Percentiles rank a stretch among this genome's conserved stretches.
phyloP scores from a whole-genome alignment of 2,113 vertebrate species.

The Calyptommatus sinebrachiatus region DNA sequence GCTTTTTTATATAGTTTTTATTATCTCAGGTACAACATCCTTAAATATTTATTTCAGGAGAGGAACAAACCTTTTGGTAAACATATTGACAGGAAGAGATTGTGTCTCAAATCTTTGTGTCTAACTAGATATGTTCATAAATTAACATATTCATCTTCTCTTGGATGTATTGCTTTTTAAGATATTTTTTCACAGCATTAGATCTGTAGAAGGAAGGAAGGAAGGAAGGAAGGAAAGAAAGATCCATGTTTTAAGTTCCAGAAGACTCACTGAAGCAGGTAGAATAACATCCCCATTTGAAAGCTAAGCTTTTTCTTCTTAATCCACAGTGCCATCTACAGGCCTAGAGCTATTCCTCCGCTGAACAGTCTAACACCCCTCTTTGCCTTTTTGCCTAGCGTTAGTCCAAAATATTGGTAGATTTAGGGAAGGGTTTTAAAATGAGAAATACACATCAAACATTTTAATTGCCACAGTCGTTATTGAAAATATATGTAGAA shows the following conservation, averaged over 20 bases:
- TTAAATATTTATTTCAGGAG: neutral
- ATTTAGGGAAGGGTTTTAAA: neutral
- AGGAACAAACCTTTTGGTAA: neutral
- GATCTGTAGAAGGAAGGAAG: slow-evolving; percentile 9
- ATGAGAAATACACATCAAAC: neutral
- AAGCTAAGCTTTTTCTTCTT: slow-evolving; percentile 22
- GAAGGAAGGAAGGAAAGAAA: slow-evolving; percentile 14
- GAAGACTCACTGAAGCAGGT: slow-evolving; percentile 24
- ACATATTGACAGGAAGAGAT: neutral
- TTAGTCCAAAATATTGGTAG: neutral
- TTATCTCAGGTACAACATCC: neutral
- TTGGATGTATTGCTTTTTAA: neutral
- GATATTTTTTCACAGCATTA: slow-evolving; percentile 3
- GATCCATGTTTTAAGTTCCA: slow-evolving; percentile 20
- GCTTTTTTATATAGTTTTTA: neutral
- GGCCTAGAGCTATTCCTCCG: slow-evolving; percentile 15
- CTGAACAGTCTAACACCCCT: neutral
- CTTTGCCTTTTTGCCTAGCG: neutral
- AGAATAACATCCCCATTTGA: neutral
- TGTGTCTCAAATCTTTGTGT: neutral
- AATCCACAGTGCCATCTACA: slow-evolving; percentile 73
- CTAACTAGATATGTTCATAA: neutral
- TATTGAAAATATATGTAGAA: neutral
- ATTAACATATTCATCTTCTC: neutral
- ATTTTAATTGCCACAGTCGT: neutral